Evolutionary conservation across 2,113 vertebrate genomes (phyloP).

Genomic region (Gasterosteus aculeatus): DNA sequence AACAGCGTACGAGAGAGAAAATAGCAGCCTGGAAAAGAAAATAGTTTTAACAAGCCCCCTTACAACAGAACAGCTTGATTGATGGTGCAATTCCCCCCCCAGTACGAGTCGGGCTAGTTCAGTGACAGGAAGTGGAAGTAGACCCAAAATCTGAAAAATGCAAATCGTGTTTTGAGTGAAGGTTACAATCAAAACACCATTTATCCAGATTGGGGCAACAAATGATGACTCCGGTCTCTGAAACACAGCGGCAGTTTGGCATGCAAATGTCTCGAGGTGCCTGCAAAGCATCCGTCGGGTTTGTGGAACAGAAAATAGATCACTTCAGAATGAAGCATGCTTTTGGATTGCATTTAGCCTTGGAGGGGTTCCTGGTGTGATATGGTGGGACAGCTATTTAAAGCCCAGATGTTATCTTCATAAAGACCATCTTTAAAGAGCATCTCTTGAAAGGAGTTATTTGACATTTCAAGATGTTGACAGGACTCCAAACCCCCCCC

Average conservation of each 20-base stretch:
- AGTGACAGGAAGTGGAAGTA: slow-evolving; percentile 62
- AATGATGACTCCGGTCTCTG: slow-evolving; percentile 18
- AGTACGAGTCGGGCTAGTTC: slow-evolving; percentile 40
- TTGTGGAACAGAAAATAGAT: not conserved
- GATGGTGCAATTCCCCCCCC: slow-evolving; percentile 64
- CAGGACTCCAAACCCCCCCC: not conserved
- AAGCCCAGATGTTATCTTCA: not conserved
- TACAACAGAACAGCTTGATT: slow-evolving; percentile 54
- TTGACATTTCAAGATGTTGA: not conserved
- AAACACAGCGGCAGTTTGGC: slow-evolving; percentile 5
- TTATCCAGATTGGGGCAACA: slow-evolving; percentile 27
- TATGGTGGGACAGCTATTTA: slow-evolving; percentile 20
- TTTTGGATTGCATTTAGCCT: not conserved
- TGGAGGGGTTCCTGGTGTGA: not conserved
- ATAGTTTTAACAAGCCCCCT: slow-evolving; percentile 60
- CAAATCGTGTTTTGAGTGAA: slow-evolving; percentile 41
- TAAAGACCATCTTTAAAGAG: not conserved
- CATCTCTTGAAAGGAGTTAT: too few species aligned
- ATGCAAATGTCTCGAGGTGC: slow-evolving; percentile 4
- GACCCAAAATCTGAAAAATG: slow-evolving; percentile 52
- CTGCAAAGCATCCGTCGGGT: not conserved
- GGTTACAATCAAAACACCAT: slow-evolving; percentile 30
- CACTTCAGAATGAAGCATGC: not conserved
- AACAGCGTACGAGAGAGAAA: slow-evolving; percentile 21
- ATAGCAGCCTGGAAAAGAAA: slow-evolving; percentile 39